These are phyloP conservation scores for Otolemur crassicaudatus DNA, from an alignment of 2,797 vertebrate genomes.

Conservation along the genomic window DNA sequence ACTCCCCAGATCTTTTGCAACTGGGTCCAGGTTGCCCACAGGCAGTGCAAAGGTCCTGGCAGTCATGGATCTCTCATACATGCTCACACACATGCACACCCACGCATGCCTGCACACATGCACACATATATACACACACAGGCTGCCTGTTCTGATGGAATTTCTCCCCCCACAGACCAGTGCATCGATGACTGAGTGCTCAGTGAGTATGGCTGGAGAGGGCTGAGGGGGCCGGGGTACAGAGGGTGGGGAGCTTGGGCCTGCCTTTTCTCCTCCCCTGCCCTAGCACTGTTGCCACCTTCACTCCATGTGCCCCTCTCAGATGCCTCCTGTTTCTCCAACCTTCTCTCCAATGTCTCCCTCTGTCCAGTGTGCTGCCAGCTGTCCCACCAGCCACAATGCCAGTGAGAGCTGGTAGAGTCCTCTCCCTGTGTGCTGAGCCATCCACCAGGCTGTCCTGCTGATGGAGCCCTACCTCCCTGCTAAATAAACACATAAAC, in stretches of 20 bases:
- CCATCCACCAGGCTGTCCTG: background rate
- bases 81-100: background rate
- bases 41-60: background rate
- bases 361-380: background rate
- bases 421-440: background rate
- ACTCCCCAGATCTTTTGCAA: background rate
- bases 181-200: background rate
- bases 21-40: background rate
- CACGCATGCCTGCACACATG: background rate
- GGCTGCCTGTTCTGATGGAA: background rate
- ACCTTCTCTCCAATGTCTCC: background rate
- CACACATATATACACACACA: background rate
- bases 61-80: background rate
- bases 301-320: background rate
- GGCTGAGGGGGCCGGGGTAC: background rate
- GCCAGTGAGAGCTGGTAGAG: background rate
- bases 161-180: conserved; percentile 31
- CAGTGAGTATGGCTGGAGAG: background rate
- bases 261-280: background rate
- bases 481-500: conserved; percentile 66
- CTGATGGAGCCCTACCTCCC: background rate
- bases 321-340: background rate
- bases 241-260: background rate
- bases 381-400: background rate
- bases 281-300: background rate